phyloP scores from a whole-genome alignment of 2,113 vertebrate species.

The Lichenostomus cassidix region DNA sequence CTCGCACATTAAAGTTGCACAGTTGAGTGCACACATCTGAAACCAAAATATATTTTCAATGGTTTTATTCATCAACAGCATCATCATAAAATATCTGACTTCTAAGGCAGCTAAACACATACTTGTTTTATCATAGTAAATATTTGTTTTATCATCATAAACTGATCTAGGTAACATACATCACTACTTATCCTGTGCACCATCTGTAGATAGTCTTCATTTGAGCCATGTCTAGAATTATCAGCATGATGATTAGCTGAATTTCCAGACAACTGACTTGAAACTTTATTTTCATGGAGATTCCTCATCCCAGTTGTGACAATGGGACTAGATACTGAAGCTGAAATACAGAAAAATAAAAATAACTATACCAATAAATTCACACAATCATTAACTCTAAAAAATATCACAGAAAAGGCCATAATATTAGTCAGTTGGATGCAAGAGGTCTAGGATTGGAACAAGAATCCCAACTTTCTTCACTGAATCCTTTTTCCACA shows the following conservation, averaged over 20 bases:
- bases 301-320: constrained; percentile 1
- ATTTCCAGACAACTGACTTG: background rate
- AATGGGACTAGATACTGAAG: background rate
- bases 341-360: background rate
- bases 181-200: constrained; percentile 16
- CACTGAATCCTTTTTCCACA: background rate
- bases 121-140: background rate
- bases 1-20: background rate
- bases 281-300: constrained; percentile 14
- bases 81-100: background rate
- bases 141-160: background rate
- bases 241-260: background rate
- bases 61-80: background rate
- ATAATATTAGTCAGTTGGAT: background rate
- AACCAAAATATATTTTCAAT: background rate
- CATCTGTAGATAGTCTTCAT: constrained; percentile 20
- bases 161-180: background rate
- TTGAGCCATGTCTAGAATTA: constrained; percentile 7
- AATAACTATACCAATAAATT: background rate
- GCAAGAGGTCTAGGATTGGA: background rate
- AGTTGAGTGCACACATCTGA: background rate
- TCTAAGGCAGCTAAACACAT: background rate
- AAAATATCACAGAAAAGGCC: background rate
- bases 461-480: background rate
- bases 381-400: background rate